Evolutionary conservation across 2,113 vertebrate genomes (phyloP).

Genomic region (Balaeniceps rex): DNA sequence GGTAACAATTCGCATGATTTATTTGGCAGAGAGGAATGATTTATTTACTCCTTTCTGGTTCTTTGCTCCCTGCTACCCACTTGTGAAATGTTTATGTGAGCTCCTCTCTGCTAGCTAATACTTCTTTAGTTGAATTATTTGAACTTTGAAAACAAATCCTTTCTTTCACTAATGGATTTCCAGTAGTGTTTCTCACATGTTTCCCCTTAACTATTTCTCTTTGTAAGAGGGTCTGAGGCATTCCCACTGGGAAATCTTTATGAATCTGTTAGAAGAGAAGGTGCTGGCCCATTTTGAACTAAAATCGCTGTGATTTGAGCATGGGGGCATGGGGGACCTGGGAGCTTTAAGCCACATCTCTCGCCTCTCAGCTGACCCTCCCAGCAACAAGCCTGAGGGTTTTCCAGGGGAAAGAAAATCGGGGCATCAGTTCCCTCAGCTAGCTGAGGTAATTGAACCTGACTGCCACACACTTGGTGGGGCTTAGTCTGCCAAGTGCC

Average conservation of each 20-base stretch:
- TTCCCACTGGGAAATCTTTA: background rate
- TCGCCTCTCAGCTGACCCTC: background rate
- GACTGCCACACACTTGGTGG: background rate
- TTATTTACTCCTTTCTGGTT: conserved; percentile 14
- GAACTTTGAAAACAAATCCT: background rate
- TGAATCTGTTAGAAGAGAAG: background rate
- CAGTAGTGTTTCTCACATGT: background rate
- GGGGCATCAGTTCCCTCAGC: background rate
- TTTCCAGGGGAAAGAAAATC: background rate
- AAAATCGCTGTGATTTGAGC: background rate
- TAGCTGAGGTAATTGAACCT: background rate
- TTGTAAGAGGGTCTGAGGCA: background rate
- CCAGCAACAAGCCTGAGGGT: background rate
- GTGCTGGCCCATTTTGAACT: background rate
- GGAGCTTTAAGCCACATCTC: background rate
- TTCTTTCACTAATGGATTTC: conserved; percentile 11
- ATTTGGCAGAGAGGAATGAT: background rate
- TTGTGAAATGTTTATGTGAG: conserved; percentile 2
- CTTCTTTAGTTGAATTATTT: background rate
- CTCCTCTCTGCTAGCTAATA: background rate
- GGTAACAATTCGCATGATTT: background rate
- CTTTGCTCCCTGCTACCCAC: background rate
- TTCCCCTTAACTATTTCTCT: background rate
- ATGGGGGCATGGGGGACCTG: background rate
- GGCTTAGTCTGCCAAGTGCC: background rate